Conservation (phyloP, 1,140 invertebrate genomes). For the Drosophila dunni region DNA sequence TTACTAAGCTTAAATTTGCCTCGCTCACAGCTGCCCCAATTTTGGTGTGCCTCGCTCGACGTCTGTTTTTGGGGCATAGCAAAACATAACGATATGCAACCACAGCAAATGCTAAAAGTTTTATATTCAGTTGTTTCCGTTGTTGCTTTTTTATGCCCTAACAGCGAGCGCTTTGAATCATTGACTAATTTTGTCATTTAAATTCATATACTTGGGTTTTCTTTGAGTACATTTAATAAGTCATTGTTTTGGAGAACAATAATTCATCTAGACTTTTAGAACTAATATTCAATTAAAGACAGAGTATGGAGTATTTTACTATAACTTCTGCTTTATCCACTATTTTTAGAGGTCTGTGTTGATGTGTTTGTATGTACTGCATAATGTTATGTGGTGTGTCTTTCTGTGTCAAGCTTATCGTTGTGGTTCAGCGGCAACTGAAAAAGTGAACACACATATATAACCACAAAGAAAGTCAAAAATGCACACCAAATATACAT, state of each 20-base stretch:
- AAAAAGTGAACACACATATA: conserved; percentile 24
- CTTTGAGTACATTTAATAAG: too few relatives aligned
- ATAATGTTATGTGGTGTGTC: conserved; percentile 26
- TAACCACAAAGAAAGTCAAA: conserved; percentile 44
- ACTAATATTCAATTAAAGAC: too few relatives aligned
- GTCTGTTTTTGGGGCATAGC: conserved; percentile 14
- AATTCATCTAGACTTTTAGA: too few relatives aligned
- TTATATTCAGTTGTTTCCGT: conserved; percentile 10
- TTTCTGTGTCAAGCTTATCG: conserved; percentile 56
- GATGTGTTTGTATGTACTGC: conserved; percentile 3
- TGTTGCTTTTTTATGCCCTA: conserved; percentile 4
- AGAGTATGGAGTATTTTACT: not conserved
- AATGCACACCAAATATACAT: conserved; percentile 15
- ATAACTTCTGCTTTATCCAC: conserved; percentile 17
- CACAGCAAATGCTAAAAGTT: conserved; percentile 58
- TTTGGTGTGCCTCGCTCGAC: not conserved
- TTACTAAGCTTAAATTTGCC: conserved; percentile 3
- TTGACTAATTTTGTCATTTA: conserved; percentile 1
- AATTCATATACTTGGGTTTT: too few relatives aligned
- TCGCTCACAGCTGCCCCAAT: not conserved
- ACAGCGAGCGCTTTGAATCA: not conserved
- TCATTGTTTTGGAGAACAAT: too few relatives aligned
- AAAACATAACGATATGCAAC: conserved; percentile 42
- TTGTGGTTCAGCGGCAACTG: conserved; percentile 23
- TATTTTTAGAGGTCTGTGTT: not conserved